Conservation (phyloP, 2,888 invertebrate species). For the Drosophila robusta region DNA sequence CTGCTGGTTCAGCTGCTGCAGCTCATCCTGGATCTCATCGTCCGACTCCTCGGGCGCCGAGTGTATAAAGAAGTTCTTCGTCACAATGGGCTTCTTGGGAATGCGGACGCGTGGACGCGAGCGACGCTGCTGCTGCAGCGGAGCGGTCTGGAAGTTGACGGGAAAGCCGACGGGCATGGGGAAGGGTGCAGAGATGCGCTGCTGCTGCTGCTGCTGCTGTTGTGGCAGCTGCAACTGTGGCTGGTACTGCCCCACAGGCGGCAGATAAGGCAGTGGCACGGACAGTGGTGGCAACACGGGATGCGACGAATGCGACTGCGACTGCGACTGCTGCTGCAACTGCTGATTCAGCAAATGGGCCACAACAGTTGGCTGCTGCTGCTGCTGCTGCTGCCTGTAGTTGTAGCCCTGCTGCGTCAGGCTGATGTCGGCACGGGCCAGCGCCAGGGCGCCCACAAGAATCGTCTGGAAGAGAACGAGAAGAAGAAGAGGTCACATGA, state of each 20-base stretch:
- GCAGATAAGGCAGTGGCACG: conserved; percentile 70
- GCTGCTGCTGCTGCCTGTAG: conserved; percentile 66
- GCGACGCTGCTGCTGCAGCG: conserved; percentile 69
- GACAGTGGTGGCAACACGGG: conserved; percentile 60
- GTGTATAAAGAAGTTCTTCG: conserved; percentile 84
- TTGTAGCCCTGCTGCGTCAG: conserved; percentile 72
- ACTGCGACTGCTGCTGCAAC: conserved; percentile 58
- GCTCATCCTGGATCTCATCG: conserved; percentile 82
- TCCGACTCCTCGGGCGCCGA: conserved; percentile 84
- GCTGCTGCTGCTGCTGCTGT: conserved; percentile 23
- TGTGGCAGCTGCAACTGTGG: conserved; percentile 9
- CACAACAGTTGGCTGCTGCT: conserved; percentile 53
- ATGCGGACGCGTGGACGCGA: conserved; percentile 73
- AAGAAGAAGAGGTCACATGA: neutral
- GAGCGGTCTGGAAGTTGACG: conserved; percentile 71
- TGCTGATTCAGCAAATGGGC: conserved; percentile 64
- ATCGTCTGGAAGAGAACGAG: conserved; percentile 58
- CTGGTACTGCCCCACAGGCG: conserved; percentile 54
- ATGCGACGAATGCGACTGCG: conserved; percentile 45
- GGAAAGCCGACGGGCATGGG: conserved; percentile 76
- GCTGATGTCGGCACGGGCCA: conserved; percentile 73
- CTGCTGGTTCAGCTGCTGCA: conserved; percentile 76
- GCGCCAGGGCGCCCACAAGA: conserved; percentile 63
- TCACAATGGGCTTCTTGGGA: conserved; percentile 82
- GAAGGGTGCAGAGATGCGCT: conserved; percentile 31